Evolutionary conservation across 2,797 vertebrate genomes (phyloP).

Genomic region (Sebastes matsubarae): DNA sequence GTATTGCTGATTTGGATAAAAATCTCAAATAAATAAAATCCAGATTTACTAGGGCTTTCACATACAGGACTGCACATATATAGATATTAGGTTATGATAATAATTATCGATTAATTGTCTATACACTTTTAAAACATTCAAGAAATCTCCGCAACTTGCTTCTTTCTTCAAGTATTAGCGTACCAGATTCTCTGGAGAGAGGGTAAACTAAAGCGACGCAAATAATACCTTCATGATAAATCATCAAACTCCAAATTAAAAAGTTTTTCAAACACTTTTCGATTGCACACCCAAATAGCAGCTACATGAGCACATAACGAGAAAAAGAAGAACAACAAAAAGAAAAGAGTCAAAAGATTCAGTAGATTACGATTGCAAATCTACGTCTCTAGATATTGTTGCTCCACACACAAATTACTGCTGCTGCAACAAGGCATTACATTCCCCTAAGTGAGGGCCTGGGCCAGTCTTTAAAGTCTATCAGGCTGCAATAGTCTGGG

Average conservation of each 20-base stretch:
- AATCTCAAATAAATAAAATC: conserved; percentile 70
- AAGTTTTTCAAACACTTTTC: conserved; percentile 71
- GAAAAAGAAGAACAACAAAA: conserved; percentile 21
- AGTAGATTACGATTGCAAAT: conserved; percentile 84
- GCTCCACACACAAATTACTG: conserved; percentile 81
- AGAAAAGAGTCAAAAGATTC: conserved; percentile 66
- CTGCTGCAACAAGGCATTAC: conserved; percentile 86
- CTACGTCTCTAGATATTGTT: conserved; percentile 86
- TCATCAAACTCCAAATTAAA: conserved; percentile 80
- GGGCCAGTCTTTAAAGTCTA: conserved; percentile 68
- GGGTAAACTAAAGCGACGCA: conserved; percentile 68
- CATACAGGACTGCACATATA: conserved; percentile 84
- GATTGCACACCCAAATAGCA: conserved; percentile 89
- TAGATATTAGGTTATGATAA: conserved; percentile 83
- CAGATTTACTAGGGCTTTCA: conserved; percentile 84
- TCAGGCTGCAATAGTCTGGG: conserved; percentile 58
- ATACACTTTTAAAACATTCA: conserved; percentile 84
- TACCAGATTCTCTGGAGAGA: conserved; percentile 79
- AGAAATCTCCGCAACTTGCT: conserved; percentile 69
- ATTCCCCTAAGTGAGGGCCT: conserved; percentile 75
- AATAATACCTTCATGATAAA: conserved; percentile 76
- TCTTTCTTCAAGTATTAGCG: conserved; percentile 85
- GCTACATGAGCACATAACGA: conserved; percentile 88
- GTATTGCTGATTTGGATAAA: conserved; percentile 81
- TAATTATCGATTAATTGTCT: conserved; percentile 79